These are phyloP conservation scores for Agrotis puta DNA, from an alignment of 2,888 invertebrate genomes.

Conservation along the genomic window DNA sequence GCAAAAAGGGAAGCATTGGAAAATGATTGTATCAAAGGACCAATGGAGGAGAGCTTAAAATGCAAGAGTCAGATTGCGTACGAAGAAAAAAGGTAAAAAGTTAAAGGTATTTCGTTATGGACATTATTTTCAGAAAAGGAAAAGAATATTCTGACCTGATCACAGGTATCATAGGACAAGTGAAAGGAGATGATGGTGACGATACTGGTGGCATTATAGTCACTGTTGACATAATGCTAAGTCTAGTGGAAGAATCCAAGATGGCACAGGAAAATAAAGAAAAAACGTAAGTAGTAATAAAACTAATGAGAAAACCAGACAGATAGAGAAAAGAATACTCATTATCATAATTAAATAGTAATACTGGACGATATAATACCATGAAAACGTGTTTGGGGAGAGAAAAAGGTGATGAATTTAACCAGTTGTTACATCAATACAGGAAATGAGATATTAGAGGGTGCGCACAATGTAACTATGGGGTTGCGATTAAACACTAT, in stretches of 20 bases:
- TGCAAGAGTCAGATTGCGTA: not conserved
- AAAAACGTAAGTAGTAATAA: not conserved
- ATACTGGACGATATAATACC: conserved; percentile 1
- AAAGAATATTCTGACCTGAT: too few relatives aligned
- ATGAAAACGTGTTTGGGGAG: not conserved
- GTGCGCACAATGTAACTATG: conserved; percentile 42
- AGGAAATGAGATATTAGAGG: conserved; percentile 67
- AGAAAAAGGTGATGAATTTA: conserved; percentile 43
- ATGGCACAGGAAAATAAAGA: not conserved
- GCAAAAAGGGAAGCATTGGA: conserved; percentile 42
- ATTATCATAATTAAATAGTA: not conserved
- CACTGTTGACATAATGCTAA: not conserved
- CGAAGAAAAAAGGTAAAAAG: conserved; percentile 1
- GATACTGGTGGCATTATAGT: too few relatives aligned
- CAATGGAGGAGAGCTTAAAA: conserved; percentile 13
- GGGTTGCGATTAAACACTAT: conserved; percentile 50
- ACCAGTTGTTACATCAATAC: conserved; percentile 73
- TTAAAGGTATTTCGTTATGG: not conserved
- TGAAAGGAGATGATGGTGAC: too few relatives aligned
- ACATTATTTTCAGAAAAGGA: not conserved
- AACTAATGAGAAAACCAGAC: not conserved
- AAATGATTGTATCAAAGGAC: conserved; percentile 22
- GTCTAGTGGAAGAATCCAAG: conserved; percentile 1
- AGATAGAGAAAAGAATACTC: not conserved
- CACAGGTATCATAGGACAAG: too few relatives aligned